phyloP scores from a whole-genome alignment of 2,888 invertebrate genomes.

The Acholoe squamosa region DNA sequence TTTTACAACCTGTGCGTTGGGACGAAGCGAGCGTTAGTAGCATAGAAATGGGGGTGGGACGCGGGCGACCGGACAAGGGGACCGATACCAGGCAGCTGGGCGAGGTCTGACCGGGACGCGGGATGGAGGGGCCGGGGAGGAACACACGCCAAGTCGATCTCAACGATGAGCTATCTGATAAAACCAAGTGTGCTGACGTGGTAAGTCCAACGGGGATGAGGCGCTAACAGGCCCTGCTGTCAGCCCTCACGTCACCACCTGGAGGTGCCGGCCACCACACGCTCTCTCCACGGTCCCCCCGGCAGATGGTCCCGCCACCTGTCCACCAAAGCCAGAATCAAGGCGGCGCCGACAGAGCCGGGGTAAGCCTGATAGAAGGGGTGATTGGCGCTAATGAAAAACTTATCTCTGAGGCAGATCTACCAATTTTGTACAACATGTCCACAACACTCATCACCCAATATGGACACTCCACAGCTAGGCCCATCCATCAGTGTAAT shows the following conservation, averaged over 20 bases:
- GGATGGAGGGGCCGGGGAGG: background rate
- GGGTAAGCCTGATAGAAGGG: background rate
- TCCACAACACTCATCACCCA: background rate
- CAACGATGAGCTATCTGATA: background rate
- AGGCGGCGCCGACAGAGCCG: background rate
- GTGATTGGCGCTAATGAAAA: constrained; percentile 11
- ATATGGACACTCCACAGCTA: too few species aligned
- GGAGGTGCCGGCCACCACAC: background rate
- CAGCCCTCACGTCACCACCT: background rate
- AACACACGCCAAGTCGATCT: background rate
- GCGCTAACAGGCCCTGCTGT: background rate
- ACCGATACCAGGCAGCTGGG: too few species aligned
- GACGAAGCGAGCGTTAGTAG: background rate
- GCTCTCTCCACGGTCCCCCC: background rate
- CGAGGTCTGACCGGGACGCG: too few species aligned
- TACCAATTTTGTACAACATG: background rate
- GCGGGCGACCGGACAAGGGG: background rate
- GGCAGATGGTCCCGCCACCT: constrained; percentile 33
- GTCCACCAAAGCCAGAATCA: background rate
- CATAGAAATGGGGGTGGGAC: constrained; percentile 1
- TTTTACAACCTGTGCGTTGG: too few species aligned
- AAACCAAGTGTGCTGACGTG: background rate
- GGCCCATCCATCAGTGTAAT: too few species aligned
- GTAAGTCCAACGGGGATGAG: background rate
- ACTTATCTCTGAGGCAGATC: background rate